Evolutionary conservation across 1,140 invertebrate genomes (phyloP), one percentile per base, ranked within the genome.

Genomic region (Pinna nobilis): DNA sequence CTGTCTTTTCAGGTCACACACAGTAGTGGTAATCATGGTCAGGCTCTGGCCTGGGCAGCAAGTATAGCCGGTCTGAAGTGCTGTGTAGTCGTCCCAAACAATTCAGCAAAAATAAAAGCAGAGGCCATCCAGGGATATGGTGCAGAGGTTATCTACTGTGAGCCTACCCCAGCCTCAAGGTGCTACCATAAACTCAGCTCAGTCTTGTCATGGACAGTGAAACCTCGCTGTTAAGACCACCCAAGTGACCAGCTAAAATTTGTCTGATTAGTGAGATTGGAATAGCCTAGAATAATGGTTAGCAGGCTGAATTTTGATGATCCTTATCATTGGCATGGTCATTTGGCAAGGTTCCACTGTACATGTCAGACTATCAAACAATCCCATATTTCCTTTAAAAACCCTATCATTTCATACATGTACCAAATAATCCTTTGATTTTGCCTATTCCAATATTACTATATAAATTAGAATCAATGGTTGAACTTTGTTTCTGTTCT

Each of bases 121-220:
- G 69, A 81, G 33, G 88, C 88, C n/a, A 89, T 90, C 28, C 59
- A 80, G 66, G 78, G 73, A 9, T 90, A 89, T 80, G 88, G 87
- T 28, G 87, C 87, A 15, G 66, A 85, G 18, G 60, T 82, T 28
- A 49, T 88, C 13, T 79, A 82, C 53, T 89, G 89, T 83, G 78
- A 81, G 77, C 82, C 55, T 39, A 61, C 71, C 9, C 9, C 9
- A 11, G 39, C n/a, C n/a, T 44, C n/a, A 11, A n/a, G n/a, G 39
- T 44, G 9, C n/a, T 44, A n/a, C 39, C n/a, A n/a, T 44, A n/a
- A 44, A n/a, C n/a, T 11, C 39, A 11, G 39, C 39, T 11, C 39
- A 44, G n/a, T 44, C 9, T 11, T 11, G 39, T 44, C 9, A 11
- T n/a, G 39, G 39, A 44, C 9, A 44, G 39, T n/a, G n/a, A 44